Evolutionary conservation across 2,888 invertebrate species (phyloP).

Genomic region (Sipha maydis): DNA sequence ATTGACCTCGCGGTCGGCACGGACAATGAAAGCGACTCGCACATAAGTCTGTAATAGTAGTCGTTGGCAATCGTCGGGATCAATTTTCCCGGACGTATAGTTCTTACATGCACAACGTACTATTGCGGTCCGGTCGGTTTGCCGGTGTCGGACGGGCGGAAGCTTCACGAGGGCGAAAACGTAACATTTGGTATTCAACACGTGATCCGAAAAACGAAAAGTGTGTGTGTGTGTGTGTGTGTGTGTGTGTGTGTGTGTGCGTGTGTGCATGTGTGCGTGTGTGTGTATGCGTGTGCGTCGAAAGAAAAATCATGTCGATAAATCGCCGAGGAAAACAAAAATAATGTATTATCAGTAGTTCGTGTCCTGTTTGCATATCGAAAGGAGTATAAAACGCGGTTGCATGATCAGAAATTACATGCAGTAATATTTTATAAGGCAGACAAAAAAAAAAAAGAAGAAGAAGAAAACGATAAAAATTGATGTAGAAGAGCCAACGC

Average conservation of each 20-base stretch:
- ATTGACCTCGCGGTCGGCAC: conserved; percentile 32
- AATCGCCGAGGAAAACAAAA: no score
- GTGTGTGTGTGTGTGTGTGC: no score
- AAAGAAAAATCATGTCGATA: no score
- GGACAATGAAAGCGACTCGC: conserved; percentile 42
- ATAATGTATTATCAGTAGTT: background rate
- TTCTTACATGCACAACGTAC: background rate
- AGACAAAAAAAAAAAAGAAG: no score
- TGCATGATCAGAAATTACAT: background rate
- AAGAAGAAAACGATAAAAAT: no score
- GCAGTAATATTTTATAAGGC: no score
- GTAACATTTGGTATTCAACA: conserved; percentile 4
- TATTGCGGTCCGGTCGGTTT: no score
- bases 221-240: no score
- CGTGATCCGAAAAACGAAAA: background rate
- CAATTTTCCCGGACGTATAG: conserved; percentile 7
- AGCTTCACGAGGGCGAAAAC: background rate
- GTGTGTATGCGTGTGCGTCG: no score
- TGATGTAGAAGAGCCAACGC: no score
- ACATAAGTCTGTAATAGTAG: background rate
- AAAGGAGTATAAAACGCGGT: no score
- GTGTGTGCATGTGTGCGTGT: no score
- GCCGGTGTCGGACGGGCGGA: background rate
- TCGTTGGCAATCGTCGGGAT: background rate
- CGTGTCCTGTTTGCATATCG: background rate